phyloP scores from a whole-genome alignment of 2,888 invertebrate species.

The Cryptocephalus primarius region DNA sequence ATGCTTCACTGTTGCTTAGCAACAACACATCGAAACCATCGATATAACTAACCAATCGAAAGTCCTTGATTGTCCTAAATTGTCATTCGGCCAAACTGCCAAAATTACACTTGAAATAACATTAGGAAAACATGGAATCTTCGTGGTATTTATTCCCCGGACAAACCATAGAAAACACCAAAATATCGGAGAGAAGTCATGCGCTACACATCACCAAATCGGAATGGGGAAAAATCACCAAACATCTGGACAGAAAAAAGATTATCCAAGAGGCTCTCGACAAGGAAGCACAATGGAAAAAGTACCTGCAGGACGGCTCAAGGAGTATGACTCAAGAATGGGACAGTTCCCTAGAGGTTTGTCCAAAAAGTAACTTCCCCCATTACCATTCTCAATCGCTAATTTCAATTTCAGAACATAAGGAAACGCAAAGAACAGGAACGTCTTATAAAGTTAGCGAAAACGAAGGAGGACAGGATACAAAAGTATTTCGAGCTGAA shows the following conservation, averaged over 20 bases:
- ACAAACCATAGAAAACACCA: slow-evolving; percentile 27
- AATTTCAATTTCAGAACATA: slow-evolving; percentile 17
- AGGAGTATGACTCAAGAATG: slow-evolving; percentile 36
- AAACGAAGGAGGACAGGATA: slow-evolving; percentile 18
- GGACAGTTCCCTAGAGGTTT: slow-evolving; percentile 36
- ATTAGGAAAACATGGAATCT: slow-evolving; percentile 24
- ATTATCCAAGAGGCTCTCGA: slow-evolving; percentile 25
- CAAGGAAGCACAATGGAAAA: slow-evolving; percentile 31
- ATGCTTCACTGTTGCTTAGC: no score
- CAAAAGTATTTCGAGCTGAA: slow-evolving; percentile 14
- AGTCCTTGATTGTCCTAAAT: no score
- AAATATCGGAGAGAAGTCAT: slow-evolving; percentile 27
- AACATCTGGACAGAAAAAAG: slow-evolving; percentile 28
- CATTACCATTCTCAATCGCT: no score
- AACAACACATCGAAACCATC: no score
- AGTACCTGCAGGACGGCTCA: slow-evolving; percentile 34
- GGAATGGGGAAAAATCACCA: slow-evolving; percentile 28
- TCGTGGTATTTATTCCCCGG: slow-evolving; percentile 29
- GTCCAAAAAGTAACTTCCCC: no score
- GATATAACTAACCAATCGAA: no score
- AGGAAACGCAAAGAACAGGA: slow-evolving; percentile 21
- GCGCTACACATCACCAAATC: slow-evolving; percentile 27
- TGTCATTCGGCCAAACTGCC: no score
- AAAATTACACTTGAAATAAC: no score
- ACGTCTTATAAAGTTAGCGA: slow-evolving; percentile 11